phyloP scores from a whole-genome alignment of 2,797 vertebrate genomes.

The Brachyrhaphis roseni region DNA sequence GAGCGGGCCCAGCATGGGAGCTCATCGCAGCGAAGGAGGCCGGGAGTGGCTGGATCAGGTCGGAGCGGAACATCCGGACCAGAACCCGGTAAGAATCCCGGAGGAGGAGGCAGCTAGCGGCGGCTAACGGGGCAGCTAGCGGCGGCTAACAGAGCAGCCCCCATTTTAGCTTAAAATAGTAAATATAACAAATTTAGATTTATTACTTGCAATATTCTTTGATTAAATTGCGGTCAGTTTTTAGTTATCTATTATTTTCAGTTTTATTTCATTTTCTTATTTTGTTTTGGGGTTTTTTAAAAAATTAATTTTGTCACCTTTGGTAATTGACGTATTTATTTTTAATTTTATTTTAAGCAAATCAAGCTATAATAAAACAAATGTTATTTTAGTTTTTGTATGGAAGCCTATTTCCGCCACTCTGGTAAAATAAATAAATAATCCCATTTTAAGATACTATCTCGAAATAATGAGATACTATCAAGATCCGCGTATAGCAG shows the following conservation, averaged over 20 bases:
- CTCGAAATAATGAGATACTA: no score
- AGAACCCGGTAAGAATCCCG: constrained; percentile 59
- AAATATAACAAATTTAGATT: no score
- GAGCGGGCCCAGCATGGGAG: constrained; percentile 69
- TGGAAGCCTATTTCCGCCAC: no score
- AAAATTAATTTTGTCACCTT: background rate
- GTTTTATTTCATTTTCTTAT: background rate
- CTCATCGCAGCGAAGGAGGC: constrained; percentile 79
- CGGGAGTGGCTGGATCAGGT: constrained; percentile 79
- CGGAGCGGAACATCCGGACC: constrained; percentile 63
- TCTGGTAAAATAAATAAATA: no score
- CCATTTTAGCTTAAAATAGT: no score
- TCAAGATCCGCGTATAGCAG: no score
- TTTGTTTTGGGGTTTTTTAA: background rate
- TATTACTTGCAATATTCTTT: no score
- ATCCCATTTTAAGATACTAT: no score
- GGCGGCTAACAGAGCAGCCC: no score
- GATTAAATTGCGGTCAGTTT: no score
- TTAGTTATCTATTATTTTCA: background rate
- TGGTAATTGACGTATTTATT: background rate
- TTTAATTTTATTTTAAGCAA: background rate
- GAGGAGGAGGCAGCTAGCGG: constrained; percentile 32
- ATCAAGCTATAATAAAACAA: background rate
- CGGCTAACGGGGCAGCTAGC: constrained; percentile 3
- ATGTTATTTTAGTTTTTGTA: no score